Evolutionary conservation across 2,113 vertebrate genomes (phyloP).

Genomic region (Elgaria multicarinata): DNA sequence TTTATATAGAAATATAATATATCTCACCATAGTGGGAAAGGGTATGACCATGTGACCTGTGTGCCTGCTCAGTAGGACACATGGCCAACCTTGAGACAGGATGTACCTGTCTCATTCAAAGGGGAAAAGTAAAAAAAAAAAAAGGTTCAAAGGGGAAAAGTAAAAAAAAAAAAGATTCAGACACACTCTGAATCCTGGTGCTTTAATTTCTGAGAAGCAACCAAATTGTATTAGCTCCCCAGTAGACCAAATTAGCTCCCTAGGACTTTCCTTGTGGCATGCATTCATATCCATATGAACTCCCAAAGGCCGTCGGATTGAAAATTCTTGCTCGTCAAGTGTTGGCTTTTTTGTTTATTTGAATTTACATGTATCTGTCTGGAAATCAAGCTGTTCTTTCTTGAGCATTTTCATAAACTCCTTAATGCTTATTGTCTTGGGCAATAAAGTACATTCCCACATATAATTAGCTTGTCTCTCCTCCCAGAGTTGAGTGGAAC

Average conservation of each 20-base stretch:
- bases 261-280: constrained; percentile 9
- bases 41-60: not conserved
- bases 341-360: constrained; percentile 38
- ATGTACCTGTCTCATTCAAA: not conserved
- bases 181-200: not conserved
- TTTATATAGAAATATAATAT: too few relatives aligned
- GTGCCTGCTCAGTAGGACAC: too few relatives aligned
- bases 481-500: constrained; percentile 53
- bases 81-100: not conserved
- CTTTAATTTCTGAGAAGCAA: not conserved
- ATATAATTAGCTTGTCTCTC: constrained; percentile 71
- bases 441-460: constrained; percentile 29
- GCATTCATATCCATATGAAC: constrained; percentile 2
- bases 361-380: constrained; percentile 27
- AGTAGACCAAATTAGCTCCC: not conserved
- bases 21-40: not conserved
- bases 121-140: not conserved
- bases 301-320: constrained; percentile 12
- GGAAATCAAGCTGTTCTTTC: constrained; percentile 58
- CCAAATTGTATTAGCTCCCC: accelerated
- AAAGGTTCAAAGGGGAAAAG: not conserved
- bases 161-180: too few relatives aligned
- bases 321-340: constrained; percentile 8
- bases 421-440: constrained; percentile 50
- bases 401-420: constrained; percentile 47